These are phyloP conservation scores for Microcaecilia unicolor DNA, from an alignment of 2,797 vertebrate genomes.

Conservation along the genomic window DNA sequence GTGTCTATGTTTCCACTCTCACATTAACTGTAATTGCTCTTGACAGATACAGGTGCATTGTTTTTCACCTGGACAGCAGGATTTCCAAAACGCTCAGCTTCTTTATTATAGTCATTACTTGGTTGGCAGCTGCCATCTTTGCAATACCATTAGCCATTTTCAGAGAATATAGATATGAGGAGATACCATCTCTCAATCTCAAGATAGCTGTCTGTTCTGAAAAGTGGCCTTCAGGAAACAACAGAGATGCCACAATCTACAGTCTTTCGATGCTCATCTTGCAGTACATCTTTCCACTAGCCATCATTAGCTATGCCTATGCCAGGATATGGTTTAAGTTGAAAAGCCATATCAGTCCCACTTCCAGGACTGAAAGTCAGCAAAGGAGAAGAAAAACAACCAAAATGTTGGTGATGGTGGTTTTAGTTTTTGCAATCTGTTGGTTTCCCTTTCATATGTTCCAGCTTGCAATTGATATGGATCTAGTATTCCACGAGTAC, in stretches of 20 bases:
- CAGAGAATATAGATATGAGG: conserved; percentile 75
- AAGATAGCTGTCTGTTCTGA: conserved; percentile 82
- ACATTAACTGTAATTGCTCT: conserved; percentile 83
- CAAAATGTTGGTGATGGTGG: conserved; percentile 83
- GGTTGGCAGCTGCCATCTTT: conserved; percentile 70
- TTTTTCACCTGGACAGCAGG: conserved; percentile 79
- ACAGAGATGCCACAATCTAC: conserved; percentile 80
- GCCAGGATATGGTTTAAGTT: conserved; percentile 87
- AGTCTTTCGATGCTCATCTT: conserved; percentile 83
- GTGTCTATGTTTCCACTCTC: conserved; percentile 81
- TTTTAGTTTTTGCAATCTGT: conserved; percentile 78
- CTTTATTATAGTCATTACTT: conserved; percentile 71
- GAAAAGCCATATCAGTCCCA: conserved; percentile 79
- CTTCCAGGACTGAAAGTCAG: conserved; percentile 66
- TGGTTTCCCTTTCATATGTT: conserved; percentile 87
- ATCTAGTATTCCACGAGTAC: conserved; percentile 78
- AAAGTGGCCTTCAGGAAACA: conserved; percentile 78
- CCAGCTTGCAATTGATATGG: conserved; percentile 80
- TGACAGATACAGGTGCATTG: conserved; percentile 82
- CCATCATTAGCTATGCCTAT: conserved; percentile 82
- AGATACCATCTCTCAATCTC: conserved; percentile 77
- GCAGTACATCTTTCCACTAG: conserved; percentile 77
- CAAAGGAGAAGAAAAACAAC: conserved; percentile 78
- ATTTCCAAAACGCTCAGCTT: conserved; percentile 75
- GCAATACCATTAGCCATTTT: conserved; percentile 84